Evolutionary conservation across 2,888 invertebrate species (phyloP), one percentile per base, ranked within the genome.

Genomic region (Philereme transversata): DNA sequence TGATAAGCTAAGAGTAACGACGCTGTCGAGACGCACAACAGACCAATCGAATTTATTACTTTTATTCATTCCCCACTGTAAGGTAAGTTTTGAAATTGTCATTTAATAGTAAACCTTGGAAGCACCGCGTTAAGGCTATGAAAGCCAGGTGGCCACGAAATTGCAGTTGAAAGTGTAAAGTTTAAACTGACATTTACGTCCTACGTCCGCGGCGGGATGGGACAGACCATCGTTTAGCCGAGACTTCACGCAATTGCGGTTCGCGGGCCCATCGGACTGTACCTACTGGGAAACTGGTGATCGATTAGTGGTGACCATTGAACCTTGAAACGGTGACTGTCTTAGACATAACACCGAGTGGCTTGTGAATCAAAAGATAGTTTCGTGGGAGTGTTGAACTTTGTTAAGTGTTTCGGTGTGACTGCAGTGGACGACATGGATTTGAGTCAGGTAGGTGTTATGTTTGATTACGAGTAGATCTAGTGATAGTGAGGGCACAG

Each of bases 371-470:
- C 2, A 40, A 8, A 40, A 40, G 40, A 6, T 6, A 45, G 22
- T 22, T 6, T 22, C 22, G 22, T 45, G 22, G 0, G 7, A 7
- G 58, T 59, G 58, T 57, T 61, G 36, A 48, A 46, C 61, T 49
- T 47, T 52, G 54, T 40, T 40, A 0, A 40, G 40, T 54, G 47
- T 11, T n/a, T 48, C 59, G 58, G 56, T 62, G 60, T 44, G 52
- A 44, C 50, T 51, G 41, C 46, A 11, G 47, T 9, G 35, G 47
- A n/a, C 43, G 60, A 5, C 8, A 84, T 85, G 85, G 84, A 85
- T 75, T 72, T 85, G 58, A 85, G 83, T 71, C 84, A 85, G 84
- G 84, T 84, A 75, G 61, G 78, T 70, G 60, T 68, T 55, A 55
- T 64, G 58, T 57, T 46, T 55, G 33, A 53, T 38, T 2, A 22